Base-by-base conservation (phyloP, 2,797 vertebrate species). In the Rhynchotus rufescens region DNA sequence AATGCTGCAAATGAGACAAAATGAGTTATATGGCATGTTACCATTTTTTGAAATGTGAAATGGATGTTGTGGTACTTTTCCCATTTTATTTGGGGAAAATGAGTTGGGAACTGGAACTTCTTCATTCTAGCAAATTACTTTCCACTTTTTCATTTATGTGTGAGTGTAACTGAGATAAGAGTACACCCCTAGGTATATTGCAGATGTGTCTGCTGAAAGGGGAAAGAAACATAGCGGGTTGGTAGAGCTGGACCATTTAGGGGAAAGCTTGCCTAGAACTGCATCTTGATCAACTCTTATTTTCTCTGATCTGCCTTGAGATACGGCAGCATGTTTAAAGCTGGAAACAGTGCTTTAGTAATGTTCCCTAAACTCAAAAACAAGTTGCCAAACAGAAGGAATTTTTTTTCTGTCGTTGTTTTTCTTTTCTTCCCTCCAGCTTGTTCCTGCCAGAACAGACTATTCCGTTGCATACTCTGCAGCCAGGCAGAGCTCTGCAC, bases 361-460 rank as follows among this genome's bases (percentile, higher is more conserved):
- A 71, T 84, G 93, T 95, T 90, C 83, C 86, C 67, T 93, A 94
- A 90, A 89, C 91, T 94, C 89, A 80, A 84, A 94, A 96, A 80
- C 80, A 71, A 87, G 80, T 88, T 94, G 80, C 59, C 52, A 47
- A 87, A 83, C 73, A 81, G 78, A 94, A 76, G 79, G 28, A 32
- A 12, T 83, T 83, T 47, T 69, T 19, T 84, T 72, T 8, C 16
- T 44, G 23, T 23, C 23, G 45, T 47, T 49, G 47, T 49, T 49
- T 54, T 54, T 81, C 20, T 62, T 74, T 88, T 89, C 79, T 89
- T 61, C 59, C 87, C 67, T 96, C 62, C 67, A 91, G 77, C 60
- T 72, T 91, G 57, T 92, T 97, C 68, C 77, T 87, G 83, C 69
- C 84, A 96, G 59, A 86, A 60, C 83, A 94, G 69, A 54, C 79